A percentile compares a stretch with the other conserved stretches of the same genome.
These are phyloP conservation scores for Cydia splendana DNA, from an alignment of 1,140 invertebrate genomes.

Conservation along the genomic window DNA sequence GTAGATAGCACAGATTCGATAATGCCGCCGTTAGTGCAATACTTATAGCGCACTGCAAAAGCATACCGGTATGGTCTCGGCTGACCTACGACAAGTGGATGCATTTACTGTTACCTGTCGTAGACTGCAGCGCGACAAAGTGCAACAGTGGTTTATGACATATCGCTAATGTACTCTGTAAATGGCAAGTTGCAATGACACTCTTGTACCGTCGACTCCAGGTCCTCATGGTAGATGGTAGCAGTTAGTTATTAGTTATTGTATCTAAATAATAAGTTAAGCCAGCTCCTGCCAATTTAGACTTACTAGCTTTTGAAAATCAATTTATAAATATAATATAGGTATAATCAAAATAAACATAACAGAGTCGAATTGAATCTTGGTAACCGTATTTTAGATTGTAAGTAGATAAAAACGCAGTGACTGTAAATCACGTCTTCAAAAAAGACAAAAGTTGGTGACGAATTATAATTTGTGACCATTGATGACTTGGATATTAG, in stretches of 20 bases:
- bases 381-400: conserved; percentile 32
- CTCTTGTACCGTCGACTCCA: neutral
- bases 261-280: too few species aligned
- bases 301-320: too few species aligned
- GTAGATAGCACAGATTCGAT: conserved; percentile 52
- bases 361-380: too few species aligned
- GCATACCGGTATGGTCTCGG: conserved; percentile 24
- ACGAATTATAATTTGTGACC: conserved; percentile 64
- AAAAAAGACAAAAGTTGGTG: conserved; percentile 53
- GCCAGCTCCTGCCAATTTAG: too few species aligned
- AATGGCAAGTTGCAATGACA: neutral
- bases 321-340: too few species aligned
- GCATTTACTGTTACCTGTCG: conserved; percentile 38
- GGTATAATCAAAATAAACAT: too few species aligned
- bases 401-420: conserved; percentile 41
- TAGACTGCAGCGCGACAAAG: conserved; percentile 22
- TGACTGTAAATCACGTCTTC: conserved; percentile 45
- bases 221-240: neutral
- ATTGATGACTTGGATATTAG: conserved; percentile 51
- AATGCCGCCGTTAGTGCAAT: conserved; percentile 46
- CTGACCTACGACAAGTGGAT: conserved; percentile 37
- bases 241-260: too few species aligned
- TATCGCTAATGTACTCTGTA: conserved; percentile 25
- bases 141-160: conserved; percentile 32
- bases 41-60: conserved; percentile 26